Percentiles rank a stretch among this genome's conserved stretches.
Conservation (phyloP, 1,140 invertebrate genomes). For the Phymastichus coffea region DNA sequence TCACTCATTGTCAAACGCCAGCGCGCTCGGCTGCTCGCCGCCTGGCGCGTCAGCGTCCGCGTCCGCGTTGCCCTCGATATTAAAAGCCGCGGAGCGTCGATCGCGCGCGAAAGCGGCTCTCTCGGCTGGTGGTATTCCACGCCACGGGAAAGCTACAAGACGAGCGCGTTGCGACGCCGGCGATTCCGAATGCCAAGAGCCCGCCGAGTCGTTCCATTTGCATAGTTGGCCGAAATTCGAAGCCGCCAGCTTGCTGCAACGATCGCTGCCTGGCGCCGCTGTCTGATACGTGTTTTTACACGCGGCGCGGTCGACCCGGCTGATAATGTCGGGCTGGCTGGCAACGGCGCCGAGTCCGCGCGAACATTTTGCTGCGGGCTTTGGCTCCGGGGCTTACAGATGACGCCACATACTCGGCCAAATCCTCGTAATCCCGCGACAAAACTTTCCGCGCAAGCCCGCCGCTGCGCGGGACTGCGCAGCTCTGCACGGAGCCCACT, state of each 20-base stretch:
- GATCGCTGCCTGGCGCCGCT: neutral
- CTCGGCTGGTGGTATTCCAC: too few species aligned
- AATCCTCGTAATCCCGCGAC: constrained; percentile 16
- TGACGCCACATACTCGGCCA: constrained; percentile 17
- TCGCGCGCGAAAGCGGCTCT: too few species aligned
- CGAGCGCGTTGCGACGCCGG: too few species aligned
- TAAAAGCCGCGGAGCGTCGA: too few species aligned
- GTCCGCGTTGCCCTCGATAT: too few species aligned
- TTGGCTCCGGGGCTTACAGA: constrained; percentile 11
- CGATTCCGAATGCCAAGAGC: constrained; percentile 10
- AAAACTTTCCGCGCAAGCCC: constrained; percentile 14
- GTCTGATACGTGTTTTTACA: constrained; percentile 12
- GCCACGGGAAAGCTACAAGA: too few species aligned
- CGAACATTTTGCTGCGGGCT: constrained; percentile 18
- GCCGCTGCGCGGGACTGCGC: neutral
- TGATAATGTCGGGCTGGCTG: neutral
- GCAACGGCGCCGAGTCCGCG: neutral
- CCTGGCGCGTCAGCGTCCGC: too few species aligned
- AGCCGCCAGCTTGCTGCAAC: neutral
- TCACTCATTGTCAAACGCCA: too few species aligned
- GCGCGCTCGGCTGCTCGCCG: too few species aligned
- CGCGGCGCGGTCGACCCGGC: neutral
- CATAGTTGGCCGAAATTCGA: constrained; percentile 16
- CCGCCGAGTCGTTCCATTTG: constrained; percentile 19
- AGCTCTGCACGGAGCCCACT: too few species aligned